phyloP scores from a whole-genome alignment of 2,113 vertebrate genomes.

The Alethe diademata region DNA sequence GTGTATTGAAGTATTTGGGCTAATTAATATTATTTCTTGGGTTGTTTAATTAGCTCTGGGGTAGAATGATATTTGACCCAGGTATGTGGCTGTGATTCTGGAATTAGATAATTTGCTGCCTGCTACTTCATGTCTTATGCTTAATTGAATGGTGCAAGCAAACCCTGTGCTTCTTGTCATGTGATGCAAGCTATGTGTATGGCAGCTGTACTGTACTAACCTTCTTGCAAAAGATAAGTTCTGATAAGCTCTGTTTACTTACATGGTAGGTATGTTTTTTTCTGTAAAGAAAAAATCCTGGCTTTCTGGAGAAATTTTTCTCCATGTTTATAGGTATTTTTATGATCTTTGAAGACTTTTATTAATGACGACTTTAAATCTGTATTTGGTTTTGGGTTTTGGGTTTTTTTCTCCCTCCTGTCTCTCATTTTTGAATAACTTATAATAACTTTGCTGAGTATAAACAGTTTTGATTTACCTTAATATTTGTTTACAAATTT shows the following conservation, averaged over 20 bases:
- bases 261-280: not conserved
- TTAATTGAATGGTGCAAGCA: not conserved
- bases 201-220: not conserved
- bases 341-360: not conserved
- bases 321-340: not conserved
- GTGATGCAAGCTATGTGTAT: not conserved
- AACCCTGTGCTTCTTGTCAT: not conserved
- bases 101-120: not conserved
- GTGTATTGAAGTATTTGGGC: not conserved
- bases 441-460: not conserved
- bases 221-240: not conserved
- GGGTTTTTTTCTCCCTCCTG: fast-evolving
- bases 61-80: not conserved
- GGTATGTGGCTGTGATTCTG: not conserved
- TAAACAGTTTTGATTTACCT: not conserved
- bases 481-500: not conserved
- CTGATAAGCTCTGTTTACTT: not conserved
- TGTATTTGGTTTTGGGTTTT: not conserved
- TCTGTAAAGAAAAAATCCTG: not conserved
- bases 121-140: not conserved
- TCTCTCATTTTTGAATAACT: not conserved
- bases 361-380: not conserved
- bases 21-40: not conserved
- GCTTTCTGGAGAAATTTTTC: not conserved
- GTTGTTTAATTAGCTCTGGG: not conserved